These are phyloP conservation scores for Stegana nigrithorax DNA, from an alignment of 2,888 invertebrate genomes.

Conservation along the genomic window DNA sequence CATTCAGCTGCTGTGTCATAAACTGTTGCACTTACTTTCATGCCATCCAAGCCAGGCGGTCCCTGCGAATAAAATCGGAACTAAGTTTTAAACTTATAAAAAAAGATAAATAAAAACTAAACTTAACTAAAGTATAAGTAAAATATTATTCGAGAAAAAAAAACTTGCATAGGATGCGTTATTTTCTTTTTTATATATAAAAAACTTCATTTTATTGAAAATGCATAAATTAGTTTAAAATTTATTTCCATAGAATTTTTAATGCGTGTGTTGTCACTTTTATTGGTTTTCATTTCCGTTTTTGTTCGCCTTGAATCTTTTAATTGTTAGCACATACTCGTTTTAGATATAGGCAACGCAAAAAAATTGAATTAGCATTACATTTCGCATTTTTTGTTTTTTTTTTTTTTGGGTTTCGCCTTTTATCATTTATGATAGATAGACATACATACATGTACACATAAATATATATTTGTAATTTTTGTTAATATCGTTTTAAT, in stretches of 20 bases:
- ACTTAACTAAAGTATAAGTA: not conserved
- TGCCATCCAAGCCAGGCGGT: conserved; percentile 92
- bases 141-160: not conserved
- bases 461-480: conserved; percentile 12
- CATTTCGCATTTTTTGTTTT: conserved; percentile 10
- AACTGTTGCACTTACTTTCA: conserved; percentile 78
- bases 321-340: not conserved
- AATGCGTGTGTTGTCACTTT: not conserved
- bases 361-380: not conserved
- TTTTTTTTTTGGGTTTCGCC: conserved; percentile 5
- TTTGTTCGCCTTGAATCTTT: not conserved
- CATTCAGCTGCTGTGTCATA: not conserved
- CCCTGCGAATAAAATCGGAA: conserved; percentile 72
- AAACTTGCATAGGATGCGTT: not conserved
- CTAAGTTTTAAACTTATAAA: not conserved
- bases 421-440: conserved; percentile 18
- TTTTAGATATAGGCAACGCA: not conserved
- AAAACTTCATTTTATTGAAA: conserved; percentile 60
- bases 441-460: conserved; percentile 10
- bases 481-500: conserved; percentile 21
- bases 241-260: conserved; percentile 20
- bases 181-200: conserved; percentile 38
- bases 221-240: conserved; percentile 55
- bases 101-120: not conserved
- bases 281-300: not conserved